Base-by-base conservation (phyloP, 1,140 invertebrate species). In the Drosophila rufa region DNA sequence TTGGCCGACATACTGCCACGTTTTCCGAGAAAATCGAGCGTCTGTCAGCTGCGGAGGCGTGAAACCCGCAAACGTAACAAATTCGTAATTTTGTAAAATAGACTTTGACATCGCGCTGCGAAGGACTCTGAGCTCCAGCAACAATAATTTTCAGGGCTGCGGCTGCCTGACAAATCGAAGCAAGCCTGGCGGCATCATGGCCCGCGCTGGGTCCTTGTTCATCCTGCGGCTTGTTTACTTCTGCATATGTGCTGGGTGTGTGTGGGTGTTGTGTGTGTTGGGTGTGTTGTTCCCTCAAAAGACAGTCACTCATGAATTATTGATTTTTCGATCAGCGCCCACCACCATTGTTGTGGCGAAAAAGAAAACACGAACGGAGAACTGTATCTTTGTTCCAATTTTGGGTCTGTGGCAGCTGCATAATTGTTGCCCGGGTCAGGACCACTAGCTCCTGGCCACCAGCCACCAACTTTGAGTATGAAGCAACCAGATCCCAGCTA, bases 31-130 rank as follows among this genome's bases (percentile, higher is more conserved):
- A 75, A 80, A 67, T 51, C 48, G 46, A 75, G 68, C 40, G 42
- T 46, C 68, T 83, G 80, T 89, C 84, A 84, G 50, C 76, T 45
- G 80, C 36, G 77, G 79, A 89, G 80, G 84, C 84, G 84, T 89
- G 73, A 84, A 87, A 80, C 80, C 84, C 84, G 50, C 84, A 89
- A 84, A 89, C 84, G 84, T 84, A 89, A 89, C 84, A 84, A 89
- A 89, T 89, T 87, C 69, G 83, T 87, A 89, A 89, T 81, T 84
- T 89, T 89, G 62, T 79, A 70, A 90, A 89, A 89, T 89, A 89
- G 84, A 82, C 82, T 87, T 68, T 79, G 75, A 83, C 82, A 70
- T 70, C 48, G 40, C 48, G 27, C 3, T 17, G 57, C 12, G 36
- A 19, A 22, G 33, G 33, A 22, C 19, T 25, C 12, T 14, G n/a